Evolutionary conservation across 2,888 invertebrate genomes (phyloP), one percentile per base, ranked within the genome.

Genomic region (Mayetiola destructor): DNA sequence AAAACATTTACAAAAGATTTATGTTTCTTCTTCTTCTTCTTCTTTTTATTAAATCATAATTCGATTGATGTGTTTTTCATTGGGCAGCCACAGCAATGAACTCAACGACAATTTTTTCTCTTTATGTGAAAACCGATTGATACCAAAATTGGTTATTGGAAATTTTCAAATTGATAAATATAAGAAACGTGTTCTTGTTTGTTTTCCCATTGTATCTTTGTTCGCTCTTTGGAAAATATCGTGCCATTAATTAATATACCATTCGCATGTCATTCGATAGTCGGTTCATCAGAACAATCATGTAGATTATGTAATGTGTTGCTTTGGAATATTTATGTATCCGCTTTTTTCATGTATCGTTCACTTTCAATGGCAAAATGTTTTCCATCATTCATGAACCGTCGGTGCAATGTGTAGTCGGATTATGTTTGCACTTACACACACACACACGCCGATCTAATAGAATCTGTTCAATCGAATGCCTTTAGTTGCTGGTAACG

Each of bases 71-170:
- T n/a, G n/a, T n/a, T n/a, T n/a, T n/a, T n/a, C n/a, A n/a, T n/a
- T n/a, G n/a, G n/a, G n/a, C n/a, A n/a, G n/a, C n/a, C n/a, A n/a
- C n/a, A n/a, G n/a, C n/a, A n/a, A n/a, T n/a, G n/a, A n/a, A n/a
- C n/a, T n/a, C n/a, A n/a, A n/a, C n/a, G n/a, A n/a, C n/a, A n/a
- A n/a, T n/a, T n/a, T n/a, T n/a, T n/a, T n/a, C n/a, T 27, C 48
- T 48, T 27, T 42, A 12, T 42, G 42, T 42, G 21, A 42, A 23
- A 23, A 2, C 12, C 21, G 29, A 48, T 48, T 48, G 48, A 48
- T 48, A 27, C 48, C 48, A 48, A 48, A n/a, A 48, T 48, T 48
- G 48, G 48, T 48, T 48, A 48, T 48, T 48, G 27, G n/a, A 48
- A 27, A 48, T 48, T 48, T 48, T n/a, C n/a, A n/a, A n/a, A 48